Evolutionary conservation across 2,888 invertebrate genomes (phyloP), one percentile per base, ranked within the genome.

Genomic region (Oeneis ivallda): DNA sequence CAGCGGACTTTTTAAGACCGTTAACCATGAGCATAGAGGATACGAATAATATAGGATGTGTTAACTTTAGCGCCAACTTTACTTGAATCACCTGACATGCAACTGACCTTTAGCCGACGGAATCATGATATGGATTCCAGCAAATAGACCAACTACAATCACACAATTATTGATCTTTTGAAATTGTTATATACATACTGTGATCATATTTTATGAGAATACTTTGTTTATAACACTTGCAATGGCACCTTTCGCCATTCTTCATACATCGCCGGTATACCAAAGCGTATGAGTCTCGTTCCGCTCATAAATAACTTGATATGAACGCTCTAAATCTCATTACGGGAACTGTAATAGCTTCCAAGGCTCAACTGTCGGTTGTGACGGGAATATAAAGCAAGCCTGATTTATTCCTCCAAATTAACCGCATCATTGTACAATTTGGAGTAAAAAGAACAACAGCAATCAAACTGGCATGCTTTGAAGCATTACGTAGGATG

Each of bases 261-360:
- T 47, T 60, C 34, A 58, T 54, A 43, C 59, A 57, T 66, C 63
- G 65, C 68, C 70, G 66, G 68, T 70, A 62, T 65, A 70, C 68
- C 70, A 70, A 68, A 68, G 67, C 70, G 67, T 67, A 67, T 67
- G 67, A 74, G 74, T 80, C 82, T 80, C 82, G 81, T 81, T 81
- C 79, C 79, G 77, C 79, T 82, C 86, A 87, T 88, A 88, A 89
- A 88, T 89, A 89, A 89, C 88, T 84, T 87, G 86, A 86, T 88
- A 89, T 89, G 86, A 89, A 82, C 85, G 85, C 84, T 89, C 85
- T 88, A 88, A 87, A 90, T 89, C 87, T 89, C 87, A 89, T 90
- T 88, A 87, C 82, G 82, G 83, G 83, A 81, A 81, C 84, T 84
- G 83, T 87, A 86, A 88, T 89, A 88, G 87, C 87, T 87, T 85